These are phyloP conservation scores for Crossaster papposus DNA, from an alignment of 53 echinoderm and acorn worm species.

Conservation along the genomic window DNA sequence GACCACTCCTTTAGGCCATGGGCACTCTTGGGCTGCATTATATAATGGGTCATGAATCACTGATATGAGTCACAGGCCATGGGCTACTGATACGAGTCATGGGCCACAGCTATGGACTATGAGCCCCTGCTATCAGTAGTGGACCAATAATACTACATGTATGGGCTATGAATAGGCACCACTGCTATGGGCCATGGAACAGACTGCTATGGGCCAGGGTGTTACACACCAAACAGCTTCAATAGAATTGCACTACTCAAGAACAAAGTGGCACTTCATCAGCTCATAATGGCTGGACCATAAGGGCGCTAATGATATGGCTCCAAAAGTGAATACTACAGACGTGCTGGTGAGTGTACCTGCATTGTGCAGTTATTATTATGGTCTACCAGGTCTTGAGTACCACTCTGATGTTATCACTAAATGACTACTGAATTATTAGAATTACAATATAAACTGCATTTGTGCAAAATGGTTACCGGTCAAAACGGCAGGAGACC, in stretches of 20 bases:
- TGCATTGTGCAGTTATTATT: not conserved
- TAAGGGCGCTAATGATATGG: conserved; percentile 5
- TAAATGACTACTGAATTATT: not conserved
- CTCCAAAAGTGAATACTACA: not conserved
- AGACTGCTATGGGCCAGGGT: not conserved
- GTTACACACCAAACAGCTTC: not conserved
- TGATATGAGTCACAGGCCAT: not conserved
- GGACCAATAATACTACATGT: not conserved
- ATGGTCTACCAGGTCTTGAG: not conserved
- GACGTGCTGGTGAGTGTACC: not conserved
- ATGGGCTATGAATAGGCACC: not conserved
- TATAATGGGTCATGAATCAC: not conserved
- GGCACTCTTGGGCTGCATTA: too few species aligned
- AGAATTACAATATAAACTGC: conserved; percentile 36
- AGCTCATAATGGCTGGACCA: not conserved
- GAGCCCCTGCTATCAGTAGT: too few species aligned
- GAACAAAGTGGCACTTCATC: not conserved
- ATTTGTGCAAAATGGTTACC: conserved; percentile 23
- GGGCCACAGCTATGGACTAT: too few species aligned
- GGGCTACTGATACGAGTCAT: too few species aligned
- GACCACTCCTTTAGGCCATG: not conserved
- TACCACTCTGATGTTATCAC: not conserved
- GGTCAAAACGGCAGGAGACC: conserved; percentile 26
- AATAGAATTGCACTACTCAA: not conserved
- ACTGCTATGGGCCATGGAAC: not conserved